Conservation (phyloP, 2,888 invertebrate genomes). For the Dorcus hopei region DNA sequence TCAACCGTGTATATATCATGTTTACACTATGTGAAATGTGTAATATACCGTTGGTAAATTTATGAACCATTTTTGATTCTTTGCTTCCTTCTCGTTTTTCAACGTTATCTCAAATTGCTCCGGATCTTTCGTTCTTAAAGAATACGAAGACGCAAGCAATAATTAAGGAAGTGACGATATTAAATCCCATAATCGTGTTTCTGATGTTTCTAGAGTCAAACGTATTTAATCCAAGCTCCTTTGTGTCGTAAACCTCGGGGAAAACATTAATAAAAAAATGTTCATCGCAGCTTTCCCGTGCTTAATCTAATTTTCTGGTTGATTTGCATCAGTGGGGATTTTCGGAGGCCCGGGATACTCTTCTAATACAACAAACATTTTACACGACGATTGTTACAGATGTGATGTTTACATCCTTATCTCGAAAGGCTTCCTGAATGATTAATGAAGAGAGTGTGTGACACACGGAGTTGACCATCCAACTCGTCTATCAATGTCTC, state of each 20-base stretch:
- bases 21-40: constrained; percentile 35
- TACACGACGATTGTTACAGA: constrained; percentile 30
- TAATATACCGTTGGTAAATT: constrained; percentile 32
- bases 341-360: constrained; percentile 1
- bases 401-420: constrained; percentile 31
- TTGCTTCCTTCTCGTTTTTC: constrained; percentile 23
- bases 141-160: background rate
- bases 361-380: constrained; percentile 27
- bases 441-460: constrained; percentile 6
- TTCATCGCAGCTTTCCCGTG: too few species aligned
- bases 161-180: too few species aligned
- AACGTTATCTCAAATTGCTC: constrained; percentile 24
- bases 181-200: too few species aligned
- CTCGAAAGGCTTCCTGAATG: constrained; percentile 3
- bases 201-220: too few species aligned
- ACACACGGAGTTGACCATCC: constrained; percentile 16
- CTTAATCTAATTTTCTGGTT: constrained; percentile 1
- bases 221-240: too few species aligned
- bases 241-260: too few species aligned
- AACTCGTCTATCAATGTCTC: constrained; percentile 23
- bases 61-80: constrained; percentile 31
- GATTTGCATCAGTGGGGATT: background rate
- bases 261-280: too few species aligned
- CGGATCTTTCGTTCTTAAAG: background rate
- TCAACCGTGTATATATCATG: constrained; percentile 34